Base-by-base conservation (phyloP, 92 coral and sea anemone species). In the Parazoanthus darwini region DNA sequence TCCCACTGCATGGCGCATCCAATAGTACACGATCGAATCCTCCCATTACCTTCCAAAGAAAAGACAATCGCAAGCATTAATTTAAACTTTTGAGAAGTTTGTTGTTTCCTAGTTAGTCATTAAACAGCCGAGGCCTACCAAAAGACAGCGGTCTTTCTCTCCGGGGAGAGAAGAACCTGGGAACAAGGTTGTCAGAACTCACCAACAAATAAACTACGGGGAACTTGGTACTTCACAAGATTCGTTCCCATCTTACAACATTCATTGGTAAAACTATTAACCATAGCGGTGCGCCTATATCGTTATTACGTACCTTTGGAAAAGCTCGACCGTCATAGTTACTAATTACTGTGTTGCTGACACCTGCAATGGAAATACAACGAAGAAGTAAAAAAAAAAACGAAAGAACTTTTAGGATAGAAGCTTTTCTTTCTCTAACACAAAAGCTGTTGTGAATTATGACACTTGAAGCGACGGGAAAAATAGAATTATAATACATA, bases 1-100 rank as follows among this genome's bases (percentile, higher is more conserved):
- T 97, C 26, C 99, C 99, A 89, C 99, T 97, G 75, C 99, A 97
- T 0, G 99, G 99, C 14, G 99, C 99, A 73, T 97, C 99, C 67
- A 95, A 85, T 16, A 97, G 91, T 85, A 93, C 98, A 36, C 99
- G 95, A 81, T 97, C 98, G 89, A 97, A 97, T 5, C 99, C 99
- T 80, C 97, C 98, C 97, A 97, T 97, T 58, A 97, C 98, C 98
- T 96, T 25, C 2, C 59, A 78, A 15, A 85, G 29, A 74, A 33
- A 22, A 73, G 59, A 54, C 13, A 54, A 54, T 20, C 46, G 36
- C 2, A 18, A 39, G n/a, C 29, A n/a, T 16, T 38, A 54, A 35
- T 73, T 35, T 43, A 81, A 81, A 23, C 13, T 3, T 63, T 4
- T 63, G 70, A 63, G 70, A 63, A 63, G 26, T 23, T 63, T 23